Evolutionary conservation across 2,113 vertebrate species (phyloP), one percentile per base, ranked within the genome.

Genomic region (Aegotheles bennettii): DNA sequence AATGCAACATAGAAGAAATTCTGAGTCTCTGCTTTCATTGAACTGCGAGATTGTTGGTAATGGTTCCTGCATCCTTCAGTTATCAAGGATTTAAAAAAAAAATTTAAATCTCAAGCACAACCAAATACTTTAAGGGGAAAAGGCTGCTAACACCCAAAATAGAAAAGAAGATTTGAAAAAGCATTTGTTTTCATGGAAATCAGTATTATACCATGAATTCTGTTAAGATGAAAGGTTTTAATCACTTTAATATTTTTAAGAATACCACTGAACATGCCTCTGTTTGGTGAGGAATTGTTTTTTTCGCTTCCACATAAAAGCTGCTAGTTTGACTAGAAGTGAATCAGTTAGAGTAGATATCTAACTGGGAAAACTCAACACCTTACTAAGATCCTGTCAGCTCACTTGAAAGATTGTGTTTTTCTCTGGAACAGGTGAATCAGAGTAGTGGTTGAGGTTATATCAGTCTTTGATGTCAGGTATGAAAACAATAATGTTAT

Each of bases 101-200:
- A 26, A 19, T 57, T 59, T 73, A n/a, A 31, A 54, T 78, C 64
- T 86, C 2, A 3, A 81, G 64, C 33, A 20, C 84, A 84, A 84
- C 36, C 43, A 68, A 84, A 42, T 80, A 54, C 67, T 86, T 92
- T 29, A 75, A 88, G 68, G 86, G 35, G 47, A 81, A 57, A 83
- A 68, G 69, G 56, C 91, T 81, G 61, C 35, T 90, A 87, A 74
- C 38, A 80, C 86, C 47, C 54, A 4, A 84, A 88, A 65, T 43
- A 84, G 65, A 94, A 93, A 88, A 92, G 31, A 83, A 18, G 43
- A 83, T 95, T 92, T 94, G 91, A 84, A 93, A 94, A 87, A 90
- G 59, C 43, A 68, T 43, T 61, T 90, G 54, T 89, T 81, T 93
- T 91, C 47, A 43, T 87, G 82, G 68, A 77, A 94, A 76, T 92